phyloP scores from a whole-genome alignment of 1,140 invertebrate species.

The Drosophila erecta region DNA sequence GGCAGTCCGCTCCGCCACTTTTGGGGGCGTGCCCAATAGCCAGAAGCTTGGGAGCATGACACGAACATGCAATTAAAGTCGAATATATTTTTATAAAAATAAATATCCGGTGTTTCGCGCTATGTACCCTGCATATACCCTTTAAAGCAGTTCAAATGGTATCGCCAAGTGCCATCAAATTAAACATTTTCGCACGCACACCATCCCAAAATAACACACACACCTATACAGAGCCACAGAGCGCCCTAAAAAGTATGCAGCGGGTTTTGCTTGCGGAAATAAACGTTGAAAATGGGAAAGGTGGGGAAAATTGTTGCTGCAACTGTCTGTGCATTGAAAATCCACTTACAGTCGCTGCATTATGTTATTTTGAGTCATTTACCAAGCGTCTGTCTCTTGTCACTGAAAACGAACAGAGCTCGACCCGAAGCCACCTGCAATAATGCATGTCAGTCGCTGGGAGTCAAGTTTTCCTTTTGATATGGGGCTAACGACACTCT shows the following conservation, averaged over 20 bases:
- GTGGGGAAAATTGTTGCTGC: conserved; percentile 29
- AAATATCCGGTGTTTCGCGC: conserved; percentile 2
- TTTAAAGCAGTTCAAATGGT: background rate
- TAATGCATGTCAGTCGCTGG: conserved; percentile 50
- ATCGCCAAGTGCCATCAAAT: conserved; percentile 20
- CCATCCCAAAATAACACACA: background rate
- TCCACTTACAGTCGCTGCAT: conserved; percentile 53
- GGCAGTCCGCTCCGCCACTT: conserved; percentile 21
- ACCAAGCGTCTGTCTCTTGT: conserved; percentile 19
- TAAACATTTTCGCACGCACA: conserved; percentile 50
- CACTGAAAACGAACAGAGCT: conserved; percentile 16
- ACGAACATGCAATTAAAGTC: conserved; percentile 69
- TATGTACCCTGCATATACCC: background rate
- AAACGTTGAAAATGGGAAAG: conserved; percentile 14
- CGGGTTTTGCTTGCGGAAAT: conserved; percentile 50
- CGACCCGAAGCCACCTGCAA: conserved; percentile 18
- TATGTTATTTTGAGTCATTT: conserved; percentile 50
- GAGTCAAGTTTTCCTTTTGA: conserved; percentile 2
- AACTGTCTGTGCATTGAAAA: conserved; percentile 50
- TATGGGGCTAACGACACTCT: conserved; percentile 26
- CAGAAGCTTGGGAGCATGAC: conserved; percentile 17
- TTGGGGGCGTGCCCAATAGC: conserved; percentile 11
- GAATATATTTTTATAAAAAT: conserved; percentile 35
- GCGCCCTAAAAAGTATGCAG: conserved; percentile 54
- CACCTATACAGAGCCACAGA: conserved; percentile 1